Base-by-base conservation (phyloP, 2,113 vertebrate genomes). In the Nestor notabilis region DNA sequence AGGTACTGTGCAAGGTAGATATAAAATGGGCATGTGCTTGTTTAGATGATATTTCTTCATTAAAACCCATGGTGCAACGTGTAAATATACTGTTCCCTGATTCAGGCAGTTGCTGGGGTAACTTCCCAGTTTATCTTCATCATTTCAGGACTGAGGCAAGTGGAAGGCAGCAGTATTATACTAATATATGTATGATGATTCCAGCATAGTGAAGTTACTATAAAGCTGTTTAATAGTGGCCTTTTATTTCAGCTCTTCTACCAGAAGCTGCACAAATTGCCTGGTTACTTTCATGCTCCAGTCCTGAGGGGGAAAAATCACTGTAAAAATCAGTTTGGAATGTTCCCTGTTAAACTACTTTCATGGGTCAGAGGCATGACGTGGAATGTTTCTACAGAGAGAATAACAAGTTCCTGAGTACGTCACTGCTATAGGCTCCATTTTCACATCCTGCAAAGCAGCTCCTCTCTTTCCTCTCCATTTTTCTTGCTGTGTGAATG, bases 291-390 rank as follows among this genome's bases (percentile, higher is more conserved):
- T 84, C 69, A 75, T 78, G 49, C 46, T 88, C 88, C 65, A 66
- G 56, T 72, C 83, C 58, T 53, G 68, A 68, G 53, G 41, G 12
- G 21, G 33, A 75, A 80, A 90, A 86, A 93, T 90, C n/a, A 21
- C 87, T 94, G 52, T 91, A 84, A 91, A 96, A 96, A 94, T 94
- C 1, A 21, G 74, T 89, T 94, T 83, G 90, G 91, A 89, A 63
- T 85, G 84, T 95, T 96, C 43, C 47, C 66, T 71, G 80, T 95
- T 96, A 92, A 94, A 95, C 64, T 91, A 25, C 92, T 87, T 95
- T 93, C 89, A 92, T 2, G 75, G 94, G 92, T 94, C 93, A 96
- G 78, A 83, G 80, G 86, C 92, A 84, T 84, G 83, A 87, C 15
- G 56, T 95, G 96, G 82, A 92, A 92, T 84, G 94, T 87, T 84